Percentiles rank a stretch among this genome's conserved stretches.
Evolutionary conservation across 2,113 vertebrate genomes (phyloP).

Genomic region (Anser cygnoides): DNA sequence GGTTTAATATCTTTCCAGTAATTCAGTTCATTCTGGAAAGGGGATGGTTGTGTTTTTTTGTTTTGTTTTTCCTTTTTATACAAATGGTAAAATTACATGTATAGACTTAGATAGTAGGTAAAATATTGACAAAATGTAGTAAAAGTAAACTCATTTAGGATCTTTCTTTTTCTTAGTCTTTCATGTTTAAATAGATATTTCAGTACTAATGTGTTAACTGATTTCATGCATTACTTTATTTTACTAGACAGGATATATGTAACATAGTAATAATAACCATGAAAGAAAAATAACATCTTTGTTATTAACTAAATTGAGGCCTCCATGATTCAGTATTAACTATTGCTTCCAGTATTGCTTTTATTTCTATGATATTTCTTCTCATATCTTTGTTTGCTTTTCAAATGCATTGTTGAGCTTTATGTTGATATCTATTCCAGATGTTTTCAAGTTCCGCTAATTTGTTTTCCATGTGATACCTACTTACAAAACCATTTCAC

Average conservation of each 20-base stretch:
- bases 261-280: neutral
- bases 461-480: conserved; percentile 63
- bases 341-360: neutral
- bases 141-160: neutral
- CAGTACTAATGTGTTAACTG: neutral
- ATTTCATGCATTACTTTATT: neutral
- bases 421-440: conserved; percentile 56
- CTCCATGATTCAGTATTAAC: neutral
- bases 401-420: conserved; percentile 34
- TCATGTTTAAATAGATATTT: neutral
- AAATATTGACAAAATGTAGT: neutral
- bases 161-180: neutral
- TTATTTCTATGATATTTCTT: conserved; percentile 40
- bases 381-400: conserved; percentile 50
- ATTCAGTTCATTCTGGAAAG: neutral
- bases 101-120: neutral
- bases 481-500: conserved; percentile 39
- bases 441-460: conserved; percentile 54
- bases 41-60: neutral
- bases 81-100: neutral
- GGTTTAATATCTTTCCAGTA: neutral
- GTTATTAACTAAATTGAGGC: neutral
- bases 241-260: neutral
- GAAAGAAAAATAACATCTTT: neutral
- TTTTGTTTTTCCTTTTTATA: neutral